These are phyloP conservation scores for Trachemys scripta DNA, from an alignment of 2,113 vertebrate genomes.

Conservation along the genomic window DNA sequence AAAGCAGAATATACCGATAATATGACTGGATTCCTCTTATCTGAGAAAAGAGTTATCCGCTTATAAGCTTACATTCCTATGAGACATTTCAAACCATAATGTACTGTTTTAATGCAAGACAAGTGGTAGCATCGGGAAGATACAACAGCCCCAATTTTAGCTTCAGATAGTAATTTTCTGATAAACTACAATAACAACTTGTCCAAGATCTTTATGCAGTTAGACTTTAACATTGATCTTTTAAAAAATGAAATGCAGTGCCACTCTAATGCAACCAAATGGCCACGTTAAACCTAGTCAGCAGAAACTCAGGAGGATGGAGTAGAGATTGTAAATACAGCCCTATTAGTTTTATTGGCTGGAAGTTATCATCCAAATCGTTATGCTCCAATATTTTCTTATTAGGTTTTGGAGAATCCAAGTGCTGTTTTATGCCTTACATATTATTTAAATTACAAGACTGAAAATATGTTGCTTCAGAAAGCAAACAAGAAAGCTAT, in stretches of 20 bases:
- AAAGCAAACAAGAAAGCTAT: neutral
- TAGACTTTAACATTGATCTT: neutral
- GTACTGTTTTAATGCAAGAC: neutral
- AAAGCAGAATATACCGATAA: neutral
- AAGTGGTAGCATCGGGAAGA: neutral
- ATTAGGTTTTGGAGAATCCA: neutral
- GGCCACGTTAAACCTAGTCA: neutral
- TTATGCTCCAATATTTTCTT: neutral
- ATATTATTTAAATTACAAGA: neutral
- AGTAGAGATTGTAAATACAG: neutral
- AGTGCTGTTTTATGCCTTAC: neutral
- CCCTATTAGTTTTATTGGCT: conserved; percentile 18
- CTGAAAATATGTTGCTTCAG: neutral
- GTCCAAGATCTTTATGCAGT: neutral
- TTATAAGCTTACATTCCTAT: neutral
- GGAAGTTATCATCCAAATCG: conserved; percentile 24
- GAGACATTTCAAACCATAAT: neutral
- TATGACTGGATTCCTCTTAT: neutral
- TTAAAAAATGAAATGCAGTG: neutral
- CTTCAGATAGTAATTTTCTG: neutral
- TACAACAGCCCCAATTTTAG: neutral
- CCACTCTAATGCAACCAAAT: neutral
- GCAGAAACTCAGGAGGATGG: conserved; percentile 22
- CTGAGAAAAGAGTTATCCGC: neutral
- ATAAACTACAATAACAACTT: neutral